phyloP scores from a whole-genome alignment of 2,797 vertebrate species.

The Catostomus latipinnis region DNA sequence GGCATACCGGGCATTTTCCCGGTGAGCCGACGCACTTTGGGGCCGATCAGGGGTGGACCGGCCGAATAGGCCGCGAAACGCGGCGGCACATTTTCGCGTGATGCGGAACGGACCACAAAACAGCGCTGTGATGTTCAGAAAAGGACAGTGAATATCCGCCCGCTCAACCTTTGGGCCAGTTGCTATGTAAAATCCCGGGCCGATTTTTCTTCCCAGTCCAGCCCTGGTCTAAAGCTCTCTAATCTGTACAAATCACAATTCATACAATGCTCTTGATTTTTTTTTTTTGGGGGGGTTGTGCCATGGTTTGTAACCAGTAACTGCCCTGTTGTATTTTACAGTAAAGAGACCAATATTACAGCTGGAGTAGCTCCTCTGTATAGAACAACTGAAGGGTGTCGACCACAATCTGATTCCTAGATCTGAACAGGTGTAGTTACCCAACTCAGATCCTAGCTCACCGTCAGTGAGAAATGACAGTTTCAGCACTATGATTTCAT shows the following conservation, averaged over 20 bases:
- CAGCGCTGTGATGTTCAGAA: too few relatives aligned
- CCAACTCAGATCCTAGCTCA: constrained; percentile 68
- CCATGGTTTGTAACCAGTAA: constrained; percentile 37
- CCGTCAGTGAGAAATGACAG: background rate
- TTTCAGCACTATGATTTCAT: constrained; percentile 22
- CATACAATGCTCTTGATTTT: constrained; percentile 17
- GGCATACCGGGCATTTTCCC: too few relatives aligned
- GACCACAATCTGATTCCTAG: background rate
- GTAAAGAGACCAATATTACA: constrained; percentile 59
- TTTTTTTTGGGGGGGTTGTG: background rate
- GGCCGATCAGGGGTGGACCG: too few relatives aligned
- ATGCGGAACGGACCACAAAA: too few relatives aligned
- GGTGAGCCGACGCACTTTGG: too few relatives aligned
- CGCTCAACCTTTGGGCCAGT: too few relatives aligned
- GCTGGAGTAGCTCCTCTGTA: constrained; percentile 30
- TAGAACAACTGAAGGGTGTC: background rate
- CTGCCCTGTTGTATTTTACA: constrained; percentile 60
- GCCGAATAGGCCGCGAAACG: too few relatives aligned
- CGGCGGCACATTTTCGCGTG: too few relatives aligned
- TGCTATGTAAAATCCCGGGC: too few relatives aligned
- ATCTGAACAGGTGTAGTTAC: constrained; percentile 60
- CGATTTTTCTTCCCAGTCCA: too few relatives aligned
- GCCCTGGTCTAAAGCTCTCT: constrained; percentile 21
- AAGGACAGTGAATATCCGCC: too few relatives aligned
- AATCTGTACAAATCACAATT: constrained; percentile 43